phyloP scores from a whole-genome alignment of 2,797 vertebrate species.

The Pitangus sulphuratus region DNA sequence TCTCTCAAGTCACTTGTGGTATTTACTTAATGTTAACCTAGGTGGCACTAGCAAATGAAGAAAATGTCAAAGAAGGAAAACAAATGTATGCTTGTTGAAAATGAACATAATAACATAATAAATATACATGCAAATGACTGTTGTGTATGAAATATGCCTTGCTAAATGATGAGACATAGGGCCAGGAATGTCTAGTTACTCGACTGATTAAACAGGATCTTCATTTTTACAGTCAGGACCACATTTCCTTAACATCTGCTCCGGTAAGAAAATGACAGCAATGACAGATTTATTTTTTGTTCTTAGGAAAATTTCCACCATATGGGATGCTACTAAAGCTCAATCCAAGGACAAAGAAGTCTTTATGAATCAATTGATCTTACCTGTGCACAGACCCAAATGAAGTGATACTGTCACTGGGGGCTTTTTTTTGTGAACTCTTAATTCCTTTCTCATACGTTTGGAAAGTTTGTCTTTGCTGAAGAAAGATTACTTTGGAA shows the following conservation, averaged over 20 bases:
- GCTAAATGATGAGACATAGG: background rate
- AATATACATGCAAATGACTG: background rate
- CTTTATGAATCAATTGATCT: background rate
- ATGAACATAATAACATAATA: background rate
- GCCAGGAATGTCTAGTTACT: background rate
- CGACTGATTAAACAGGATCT: background rate
- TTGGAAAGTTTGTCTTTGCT: background rate
- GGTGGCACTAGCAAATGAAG: background rate
- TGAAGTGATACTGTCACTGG: background rate
- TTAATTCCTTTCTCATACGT: background rate
- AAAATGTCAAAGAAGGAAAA: background rate
- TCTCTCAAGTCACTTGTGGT: background rate
- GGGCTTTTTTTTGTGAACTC: background rate
- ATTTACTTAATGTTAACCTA: background rate
- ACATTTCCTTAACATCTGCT: background rate
- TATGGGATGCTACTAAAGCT: background rate
- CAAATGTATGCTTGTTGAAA: background rate
- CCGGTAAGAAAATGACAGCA: background rate
- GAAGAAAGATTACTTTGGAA: background rate
- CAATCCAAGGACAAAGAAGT: background rate
- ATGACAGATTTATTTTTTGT: background rate
- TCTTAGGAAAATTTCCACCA: background rate
- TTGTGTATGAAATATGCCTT: background rate
- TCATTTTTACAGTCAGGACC: background rate
- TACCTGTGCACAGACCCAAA: background rate